Conservation (phyloP, 2,113 vertebrate genomes). For the Pomatorhinus ruficollis region DNA sequence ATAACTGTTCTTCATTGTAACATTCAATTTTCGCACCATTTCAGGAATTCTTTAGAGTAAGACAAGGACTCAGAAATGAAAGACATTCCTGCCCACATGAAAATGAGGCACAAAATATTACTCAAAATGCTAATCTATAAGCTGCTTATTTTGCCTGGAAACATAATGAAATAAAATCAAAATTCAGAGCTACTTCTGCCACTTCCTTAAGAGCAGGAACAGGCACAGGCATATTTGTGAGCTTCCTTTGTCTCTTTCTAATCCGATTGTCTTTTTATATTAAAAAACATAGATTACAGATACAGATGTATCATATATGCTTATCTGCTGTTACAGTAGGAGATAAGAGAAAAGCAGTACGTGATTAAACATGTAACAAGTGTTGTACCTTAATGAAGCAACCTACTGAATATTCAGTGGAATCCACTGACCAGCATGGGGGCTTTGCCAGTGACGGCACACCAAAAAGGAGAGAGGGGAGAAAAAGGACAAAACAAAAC, state of each 20-base stretch:
- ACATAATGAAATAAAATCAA: conserved; percentile 19
- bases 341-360: conserved; percentile 26
- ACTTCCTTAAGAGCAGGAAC: not conserved
- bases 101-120: conserved; percentile 60
- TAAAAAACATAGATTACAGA: not conserved
- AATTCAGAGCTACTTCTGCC: conserved; percentile 27
- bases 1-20: not conserved
- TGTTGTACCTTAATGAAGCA: conserved; percentile 30
- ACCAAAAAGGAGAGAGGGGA: not conserved
- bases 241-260: not conserved
- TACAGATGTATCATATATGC: not conserved
- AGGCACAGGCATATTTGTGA: not conserved
- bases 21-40: conserved; percentile 1
- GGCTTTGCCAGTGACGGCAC: conserved; percentile 6
- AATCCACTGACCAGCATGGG: not conserved
- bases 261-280: not conserved
- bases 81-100: conserved; percentile 31
- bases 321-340: not conserved
- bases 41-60: conserved; percentile 15
- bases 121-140: conserved; percentile 66
- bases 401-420: conserved; percentile 44
- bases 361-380: conserved; percentile 47
- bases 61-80: conserved; percentile 28
- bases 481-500: not conserved
- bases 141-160: conserved; percentile 44